A percentile compares a stretch with the other conserved stretches of the same genome.
Conservation (phyloP, 2,113 vertebrate species). For the Procavia capensis region DNA sequence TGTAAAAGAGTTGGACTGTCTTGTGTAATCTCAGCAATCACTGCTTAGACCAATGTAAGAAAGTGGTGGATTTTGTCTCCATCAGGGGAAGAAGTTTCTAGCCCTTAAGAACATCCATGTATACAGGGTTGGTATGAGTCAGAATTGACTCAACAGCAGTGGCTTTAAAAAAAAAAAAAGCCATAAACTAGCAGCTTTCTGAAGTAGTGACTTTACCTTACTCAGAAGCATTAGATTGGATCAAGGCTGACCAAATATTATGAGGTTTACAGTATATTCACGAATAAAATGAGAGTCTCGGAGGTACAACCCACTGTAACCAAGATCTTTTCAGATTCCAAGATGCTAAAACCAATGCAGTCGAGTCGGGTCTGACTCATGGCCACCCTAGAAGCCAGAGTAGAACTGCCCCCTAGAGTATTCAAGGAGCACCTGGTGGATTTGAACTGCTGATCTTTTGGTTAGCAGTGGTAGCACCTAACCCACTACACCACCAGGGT, state of each 20-base stretch:
- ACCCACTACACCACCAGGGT: too few relatives aligned
- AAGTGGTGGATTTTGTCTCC: slow-evolving; percentile 8
- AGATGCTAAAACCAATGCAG: too few relatives aligned
- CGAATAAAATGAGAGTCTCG: neutral
- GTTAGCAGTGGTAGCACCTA: too few relatives aligned
- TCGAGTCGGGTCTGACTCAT: too few relatives aligned
- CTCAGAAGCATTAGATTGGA: neutral
- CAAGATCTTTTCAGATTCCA: slow-evolving; percentile 42
- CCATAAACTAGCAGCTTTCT: slow-evolving; percentile 57
- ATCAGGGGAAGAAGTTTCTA: slow-evolving; percentile 26
- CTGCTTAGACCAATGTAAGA: slow-evolving; percentile 43
- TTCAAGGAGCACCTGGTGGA: too few relatives aligned
- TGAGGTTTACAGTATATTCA: neutral
- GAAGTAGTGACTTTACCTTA: slow-evolving; percentile 16
- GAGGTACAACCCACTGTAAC: neutral
- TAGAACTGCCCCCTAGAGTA: too few relatives aligned
- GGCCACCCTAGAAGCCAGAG: too few relatives aligned
- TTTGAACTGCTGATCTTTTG: too few relatives aligned
- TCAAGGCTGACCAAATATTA: neutral
- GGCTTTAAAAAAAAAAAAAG: too few relatives aligned
- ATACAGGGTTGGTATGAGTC: too few relatives aligned
- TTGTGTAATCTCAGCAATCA: slow-evolving; percentile 43
- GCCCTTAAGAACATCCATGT: neutral
- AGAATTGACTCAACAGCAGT: too few relatives aligned
- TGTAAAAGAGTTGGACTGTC: slow-evolving; percentile 18